Evolutionary conservation across 1,140 invertebrate genomes (phyloP).

Genomic region (Spodoptera litura): DNA sequence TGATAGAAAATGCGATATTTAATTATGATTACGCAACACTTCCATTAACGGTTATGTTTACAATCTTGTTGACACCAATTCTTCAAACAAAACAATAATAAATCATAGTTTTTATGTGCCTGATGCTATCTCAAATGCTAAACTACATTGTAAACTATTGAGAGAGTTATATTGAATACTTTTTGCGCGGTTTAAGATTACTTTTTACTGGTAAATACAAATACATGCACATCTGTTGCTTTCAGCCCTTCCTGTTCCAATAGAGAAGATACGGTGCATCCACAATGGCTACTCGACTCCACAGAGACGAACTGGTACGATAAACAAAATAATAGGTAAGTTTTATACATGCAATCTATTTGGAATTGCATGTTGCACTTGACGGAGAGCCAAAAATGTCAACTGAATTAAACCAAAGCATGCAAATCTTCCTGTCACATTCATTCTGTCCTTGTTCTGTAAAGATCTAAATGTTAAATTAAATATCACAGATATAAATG

Average conservation of each 20-base stretch:
- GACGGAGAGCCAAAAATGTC: no score
- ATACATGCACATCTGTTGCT: slow-evolving; percentile 33
- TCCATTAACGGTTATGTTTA: slow-evolving; percentile 37
- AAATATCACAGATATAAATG: neutral
- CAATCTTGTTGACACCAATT: slow-evolving; percentile 42
- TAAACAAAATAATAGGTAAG: slow-evolving; percentile 70
- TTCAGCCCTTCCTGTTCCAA: slow-evolving; percentile 78
- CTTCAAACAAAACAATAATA: slow-evolving; percentile 39
- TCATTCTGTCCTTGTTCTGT: no score
- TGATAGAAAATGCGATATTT: slow-evolving; percentile 1
- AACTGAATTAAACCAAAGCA: no score
- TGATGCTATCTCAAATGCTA: neutral
- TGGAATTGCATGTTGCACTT: neutral
- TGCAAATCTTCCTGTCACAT: no score
- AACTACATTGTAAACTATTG: neutral
- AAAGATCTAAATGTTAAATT: neutral
- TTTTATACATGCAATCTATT: neutral
- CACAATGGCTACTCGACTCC: slow-evolving; percentile 89
- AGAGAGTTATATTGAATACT: neutral
- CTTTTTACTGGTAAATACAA: neutral
- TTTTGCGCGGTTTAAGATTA: neutral
- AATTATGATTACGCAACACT: slow-evolving; percentile 29
- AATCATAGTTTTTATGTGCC: neutral
- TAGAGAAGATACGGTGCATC: slow-evolving; percentile 88
- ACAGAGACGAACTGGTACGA: slow-evolving; percentile 84